Percentiles rank a stretch among this genome's conserved stretches.
Conservation (phyloP, 2,797 vertebrate genomes). For the Falco novaeseelandiae region DNA sequence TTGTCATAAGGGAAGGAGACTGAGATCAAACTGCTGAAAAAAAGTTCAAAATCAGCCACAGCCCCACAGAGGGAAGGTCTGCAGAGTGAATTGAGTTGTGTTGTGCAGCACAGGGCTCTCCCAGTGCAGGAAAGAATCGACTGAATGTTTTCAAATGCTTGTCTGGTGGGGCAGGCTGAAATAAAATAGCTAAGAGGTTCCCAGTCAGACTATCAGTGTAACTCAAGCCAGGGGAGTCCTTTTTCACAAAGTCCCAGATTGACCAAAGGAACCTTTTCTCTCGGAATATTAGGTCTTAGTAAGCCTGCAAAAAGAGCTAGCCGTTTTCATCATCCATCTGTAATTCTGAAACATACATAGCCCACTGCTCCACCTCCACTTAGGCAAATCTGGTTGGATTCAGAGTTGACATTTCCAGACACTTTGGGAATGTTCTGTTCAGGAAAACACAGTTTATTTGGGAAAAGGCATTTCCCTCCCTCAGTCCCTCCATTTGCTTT, state of each 20-base stretch:
- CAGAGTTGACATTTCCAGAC: background rate
- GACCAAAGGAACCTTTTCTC: background rate
- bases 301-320: background rate
- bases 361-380: background rate
- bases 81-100: background rate
- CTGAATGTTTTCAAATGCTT: background rate
- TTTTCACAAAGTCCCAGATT: background rate
- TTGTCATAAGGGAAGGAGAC: background rate
- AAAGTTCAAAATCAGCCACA: background rate
- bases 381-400: background rate
- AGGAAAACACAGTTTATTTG: background rate
- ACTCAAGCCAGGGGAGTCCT: background rate
- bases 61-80: background rate
- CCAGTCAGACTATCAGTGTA: background rate
- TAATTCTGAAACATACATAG: background rate
- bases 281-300: background rate
- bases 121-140: background rate
- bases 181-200: background rate
- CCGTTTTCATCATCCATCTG: background rate
- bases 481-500: background rate
- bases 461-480: background rate
- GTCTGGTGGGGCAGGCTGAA: background rate
- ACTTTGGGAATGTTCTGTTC: background rate
- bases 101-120: background rate
- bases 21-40: background rate